phyloP scores from a whole-genome alignment of 2,888 invertebrate species.

The Syrista parreyssii region DNA sequence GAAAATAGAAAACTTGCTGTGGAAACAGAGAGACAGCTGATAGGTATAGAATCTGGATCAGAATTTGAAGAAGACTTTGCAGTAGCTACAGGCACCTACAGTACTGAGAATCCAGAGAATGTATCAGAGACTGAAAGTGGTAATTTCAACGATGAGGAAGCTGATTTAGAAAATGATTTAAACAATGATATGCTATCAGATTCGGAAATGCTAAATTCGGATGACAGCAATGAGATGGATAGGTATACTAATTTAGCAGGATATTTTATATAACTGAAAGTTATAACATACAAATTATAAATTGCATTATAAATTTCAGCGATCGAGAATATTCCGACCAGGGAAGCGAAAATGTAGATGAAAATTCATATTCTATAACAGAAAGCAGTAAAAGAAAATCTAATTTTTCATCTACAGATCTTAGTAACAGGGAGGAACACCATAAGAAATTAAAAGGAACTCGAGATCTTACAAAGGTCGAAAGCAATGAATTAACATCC shows the following conservation, averaged over 20 bases:
- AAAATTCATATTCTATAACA: background rate
- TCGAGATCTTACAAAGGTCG: constrained; percentile 22
- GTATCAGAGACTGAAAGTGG: constrained; percentile 44
- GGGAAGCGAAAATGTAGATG: constrained; percentile 27
- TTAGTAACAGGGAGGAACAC: background rate
- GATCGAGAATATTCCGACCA: constrained; percentile 28
- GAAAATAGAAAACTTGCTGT: constrained; percentile 73
- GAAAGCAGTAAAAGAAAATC: background rate
- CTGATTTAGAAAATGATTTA: constrained; percentile 39
- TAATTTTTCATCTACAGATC: background rate
- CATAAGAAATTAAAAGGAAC: background rate
- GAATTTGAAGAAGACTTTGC: constrained; percentile 76
- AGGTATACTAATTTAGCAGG: background rate
- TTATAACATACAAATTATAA: background rate
- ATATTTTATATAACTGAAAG: background rate
- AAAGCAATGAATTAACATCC: constrained; percentile 22
- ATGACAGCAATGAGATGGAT: constrained; percentile 27
- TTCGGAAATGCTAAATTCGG: constrained; percentile 8
- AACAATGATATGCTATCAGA: constrained; percentile 49
- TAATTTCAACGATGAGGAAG: constrained; percentile 49
- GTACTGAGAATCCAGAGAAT: constrained; percentile 40
- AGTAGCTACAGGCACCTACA: constrained; percentile 68
- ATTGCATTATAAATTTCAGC: constrained; percentile 12
- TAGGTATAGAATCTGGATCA: constrained; percentile 70
- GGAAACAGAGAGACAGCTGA: constrained; percentile 73